Evolutionary conservation across 2,797 vertebrate species (phyloP), one percentile per base, ranked within the genome.

Genomic region (Sparus aurata): DNA sequence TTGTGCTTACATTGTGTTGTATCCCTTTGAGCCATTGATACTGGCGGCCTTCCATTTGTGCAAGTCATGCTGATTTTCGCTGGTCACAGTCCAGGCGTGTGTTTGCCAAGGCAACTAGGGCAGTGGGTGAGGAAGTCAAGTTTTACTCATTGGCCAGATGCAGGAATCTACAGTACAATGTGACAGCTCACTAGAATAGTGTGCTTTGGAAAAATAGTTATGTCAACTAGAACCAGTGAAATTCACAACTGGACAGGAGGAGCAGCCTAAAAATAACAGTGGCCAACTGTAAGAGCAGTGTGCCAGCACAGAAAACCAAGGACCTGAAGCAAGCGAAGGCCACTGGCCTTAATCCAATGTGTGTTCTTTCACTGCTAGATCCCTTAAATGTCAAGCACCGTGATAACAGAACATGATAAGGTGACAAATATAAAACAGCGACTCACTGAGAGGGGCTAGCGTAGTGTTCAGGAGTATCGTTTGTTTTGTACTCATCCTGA

Each of bases 21-120:
- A 47, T 81, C 69, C 86, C 87, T 92, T 92, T 91, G 90, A 91
- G 88, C 73, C 87, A 94, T 71, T 80, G 90, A 94, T 90, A 93
- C 85, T 72, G 69, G 83, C 68, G 2, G 85, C 60, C 52, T 70
- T 90, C 58, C 77, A 79, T 90, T 91, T 91, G 77, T 91, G 90
- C 91, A 91, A 93, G 90, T 91, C 90, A 92, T 88, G 85, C 88
- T 82, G 83, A 82, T 81, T 84, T 80, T 75, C 15, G 47, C 84
- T 88, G 89, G 87, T 91, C 89, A 77, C 77, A 64, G 84, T 90
- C 86, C 91, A 90, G 83, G 58, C 67, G 12, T 43, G 75, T 64
- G 91, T 90, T 92, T 89, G 87, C 89, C 84, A 90, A 79, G 64
- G 77, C 88, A 80, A 89, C 82, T 69, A 58, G 87, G 87, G 86